Conservation (phyloP, 2,888 invertebrate genomes). For the Catocala sponsa region DNA sequence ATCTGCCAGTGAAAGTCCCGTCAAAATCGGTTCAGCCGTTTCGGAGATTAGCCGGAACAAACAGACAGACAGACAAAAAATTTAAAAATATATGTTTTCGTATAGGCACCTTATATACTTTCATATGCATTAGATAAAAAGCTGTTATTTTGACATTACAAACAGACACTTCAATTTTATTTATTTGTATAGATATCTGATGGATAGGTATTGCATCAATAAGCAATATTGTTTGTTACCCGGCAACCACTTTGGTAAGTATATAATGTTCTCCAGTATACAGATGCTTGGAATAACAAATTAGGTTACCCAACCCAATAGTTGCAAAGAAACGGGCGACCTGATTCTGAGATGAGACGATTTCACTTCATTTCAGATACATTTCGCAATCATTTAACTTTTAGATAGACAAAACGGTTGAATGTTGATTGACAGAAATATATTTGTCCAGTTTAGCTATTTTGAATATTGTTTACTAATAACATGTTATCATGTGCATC, state of each 20-base stretch:
- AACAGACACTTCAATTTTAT: too few species aligned
- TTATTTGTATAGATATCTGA: too few species aligned
- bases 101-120: too few species aligned
- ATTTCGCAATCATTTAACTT: conserved; percentile 62
- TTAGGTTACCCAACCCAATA: conserved; percentile 64
- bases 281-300: conserved; percentile 70
- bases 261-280: conserved; percentile 52
- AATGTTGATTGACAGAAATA: conserved; percentile 34
- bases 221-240: conserved; percentile 3
- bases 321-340: conserved; percentile 68
- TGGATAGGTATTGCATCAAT: conserved; percentile 16
- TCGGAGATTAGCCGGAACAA: too few species aligned
- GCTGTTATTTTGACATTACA: too few species aligned
- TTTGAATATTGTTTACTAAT: conserved; percentile 9
- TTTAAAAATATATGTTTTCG: too few species aligned
- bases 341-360: conserved; percentile 68
- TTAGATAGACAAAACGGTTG: conserved; percentile 32
- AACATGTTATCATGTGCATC: conserved; percentile 3
- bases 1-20: too few species aligned
- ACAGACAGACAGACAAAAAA: too few species aligned
- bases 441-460: conserved; percentile 25
- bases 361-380: conserved; percentile 56
- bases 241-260: not conserved
- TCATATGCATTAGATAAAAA: too few species aligned
- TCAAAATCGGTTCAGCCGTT: too few species aligned